Evolutionary conservation across 1,140 invertebrate species (phyloP).

Genomic region (Hirudo medicinalis): DNA sequence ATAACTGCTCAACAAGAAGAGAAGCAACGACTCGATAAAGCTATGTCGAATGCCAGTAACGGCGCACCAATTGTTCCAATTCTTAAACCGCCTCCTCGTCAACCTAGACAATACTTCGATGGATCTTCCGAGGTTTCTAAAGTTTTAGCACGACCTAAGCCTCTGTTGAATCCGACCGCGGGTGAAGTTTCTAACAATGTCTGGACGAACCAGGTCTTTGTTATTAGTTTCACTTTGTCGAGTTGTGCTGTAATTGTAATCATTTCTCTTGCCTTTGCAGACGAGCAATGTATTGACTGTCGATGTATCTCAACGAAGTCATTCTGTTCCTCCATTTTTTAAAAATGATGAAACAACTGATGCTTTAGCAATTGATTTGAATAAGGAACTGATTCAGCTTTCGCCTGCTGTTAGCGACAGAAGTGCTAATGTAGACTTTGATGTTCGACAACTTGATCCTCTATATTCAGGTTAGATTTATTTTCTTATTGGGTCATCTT

Average conservation of each 20-base stretch:
- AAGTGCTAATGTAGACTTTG: not conserved
- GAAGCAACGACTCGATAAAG: slow-evolving; percentile 11
- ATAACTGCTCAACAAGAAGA: slow-evolving; percentile 21
- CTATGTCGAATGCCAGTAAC: not conserved
- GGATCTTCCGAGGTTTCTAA: not conserved
- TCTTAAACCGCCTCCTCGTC: not conserved
- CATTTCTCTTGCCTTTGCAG: not conserved
- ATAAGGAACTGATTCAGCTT: slow-evolving; percentile 9
- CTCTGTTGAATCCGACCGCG: not conserved
- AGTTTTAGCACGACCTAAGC: not conserved
- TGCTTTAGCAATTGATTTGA: not conserved
- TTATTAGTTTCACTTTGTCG: too few species aligned
- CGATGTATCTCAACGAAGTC: slow-evolving; percentile 1
- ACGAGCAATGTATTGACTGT: not conserved
- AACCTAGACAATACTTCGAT: not conserved
- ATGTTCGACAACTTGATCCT: not conserved
- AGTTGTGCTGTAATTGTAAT: not conserved
- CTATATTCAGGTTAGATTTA: not conserved
- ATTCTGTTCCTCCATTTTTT: slow-evolving; percentile 9
- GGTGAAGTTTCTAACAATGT: not conserved
- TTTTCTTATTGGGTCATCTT: not conserved
- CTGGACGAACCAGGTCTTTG: too few species aligned
- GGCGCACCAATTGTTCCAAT: not conserved
- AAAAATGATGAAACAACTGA: not conserved
- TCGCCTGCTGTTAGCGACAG: slow-evolving; percentile 8